Evolutionary conservation across 1,140 invertebrate species (phyloP).

Genomic region (Pristionchus pacificus): DNA sequence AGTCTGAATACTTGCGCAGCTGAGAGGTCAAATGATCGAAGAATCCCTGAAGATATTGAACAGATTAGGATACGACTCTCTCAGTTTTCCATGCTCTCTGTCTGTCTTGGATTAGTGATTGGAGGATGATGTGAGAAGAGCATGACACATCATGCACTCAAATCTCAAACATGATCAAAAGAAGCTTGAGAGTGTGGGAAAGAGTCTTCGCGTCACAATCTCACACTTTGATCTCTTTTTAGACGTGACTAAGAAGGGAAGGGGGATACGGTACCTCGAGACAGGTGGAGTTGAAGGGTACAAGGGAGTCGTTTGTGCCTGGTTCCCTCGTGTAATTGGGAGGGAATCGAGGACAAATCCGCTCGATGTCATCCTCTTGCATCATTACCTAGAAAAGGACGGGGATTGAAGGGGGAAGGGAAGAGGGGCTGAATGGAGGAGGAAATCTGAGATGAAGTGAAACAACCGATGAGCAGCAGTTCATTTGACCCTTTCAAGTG

Average conservation of each 20-base stretch:
- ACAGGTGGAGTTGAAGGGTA: conserved; percentile 47
- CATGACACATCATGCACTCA: not conserved
- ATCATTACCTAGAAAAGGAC: not conserved
- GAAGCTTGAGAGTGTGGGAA: not conserved
- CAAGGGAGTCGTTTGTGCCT: conserved; percentile 31
- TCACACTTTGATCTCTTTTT: not conserved
- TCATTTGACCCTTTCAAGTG: too few relatives aligned
- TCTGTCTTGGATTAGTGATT: conserved; percentile 20
- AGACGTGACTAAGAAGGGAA: not conserved
- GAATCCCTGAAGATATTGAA: conserved; percentile 38
- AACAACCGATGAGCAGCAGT: too few relatives aligned
- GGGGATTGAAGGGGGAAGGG: not conserved
- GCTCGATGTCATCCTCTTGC: not conserved
- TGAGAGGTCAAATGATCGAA: conserved; percentile 45
- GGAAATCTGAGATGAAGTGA: too few relatives aligned
- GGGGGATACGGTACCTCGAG: conserved; percentile 40
- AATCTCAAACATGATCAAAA: not conserved
- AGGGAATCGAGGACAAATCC: not conserved
- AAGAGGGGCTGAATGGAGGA: not conserved
- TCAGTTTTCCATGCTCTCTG: conserved; percentile 5
- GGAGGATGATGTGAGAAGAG: not conserved
- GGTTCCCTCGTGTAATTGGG: not conserved
- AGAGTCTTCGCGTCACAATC: not conserved
- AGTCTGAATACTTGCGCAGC: conserved; percentile 42
- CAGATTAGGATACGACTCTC: not conserved